Percentiles rank a stretch among this genome's conserved stretches.
Conservation (phyloP, 1,140 invertebrate species). For the Brachionus rotundiformis region DNA sequence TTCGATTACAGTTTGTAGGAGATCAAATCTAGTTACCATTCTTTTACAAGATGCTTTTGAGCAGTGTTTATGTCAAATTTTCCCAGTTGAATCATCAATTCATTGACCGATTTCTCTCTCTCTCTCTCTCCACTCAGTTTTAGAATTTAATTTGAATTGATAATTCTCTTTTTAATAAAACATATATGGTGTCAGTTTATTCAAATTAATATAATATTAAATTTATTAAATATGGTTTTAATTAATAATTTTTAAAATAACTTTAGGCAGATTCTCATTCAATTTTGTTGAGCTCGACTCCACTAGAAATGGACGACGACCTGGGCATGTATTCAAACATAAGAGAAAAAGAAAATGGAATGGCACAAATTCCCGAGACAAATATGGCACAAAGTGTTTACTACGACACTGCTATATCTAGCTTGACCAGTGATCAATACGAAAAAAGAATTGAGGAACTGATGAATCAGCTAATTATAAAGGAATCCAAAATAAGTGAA, state of each 20-base stretch:
- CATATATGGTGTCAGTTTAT: too few relatives aligned
- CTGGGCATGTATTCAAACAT: constrained; percentile 5
- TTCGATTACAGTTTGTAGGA: too few relatives aligned
- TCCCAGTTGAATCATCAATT: too few relatives aligned
- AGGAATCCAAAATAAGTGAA: background rate
- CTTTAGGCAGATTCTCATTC: background rate
- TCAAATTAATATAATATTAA: background rate
- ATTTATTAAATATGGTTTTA: background rate
- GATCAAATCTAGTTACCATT: too few relatives aligned
- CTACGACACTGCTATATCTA: constrained; percentile 30
- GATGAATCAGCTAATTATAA: background rate
- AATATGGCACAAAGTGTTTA: constrained; percentile 23
- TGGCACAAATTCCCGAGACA: background rate
- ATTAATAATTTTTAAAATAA: background rate
- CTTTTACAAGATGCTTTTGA: too few relatives aligned
- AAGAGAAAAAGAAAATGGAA: background rate
- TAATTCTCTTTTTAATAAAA: too few relatives aligned
- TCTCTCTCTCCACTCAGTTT: too few relatives aligned
- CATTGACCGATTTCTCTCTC: too few relatives aligned
- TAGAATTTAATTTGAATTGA: too few relatives aligned
- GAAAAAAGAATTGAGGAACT: constrained; percentile 43
- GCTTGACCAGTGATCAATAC: background rate
- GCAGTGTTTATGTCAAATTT: too few relatives aligned
- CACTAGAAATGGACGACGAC: constrained; percentile 50
- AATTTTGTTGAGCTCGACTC: constrained; percentile 20